Base-by-base conservation (phyloP, 2,797 vertebrate genomes). In the Gambusia yucatana region DNA sequence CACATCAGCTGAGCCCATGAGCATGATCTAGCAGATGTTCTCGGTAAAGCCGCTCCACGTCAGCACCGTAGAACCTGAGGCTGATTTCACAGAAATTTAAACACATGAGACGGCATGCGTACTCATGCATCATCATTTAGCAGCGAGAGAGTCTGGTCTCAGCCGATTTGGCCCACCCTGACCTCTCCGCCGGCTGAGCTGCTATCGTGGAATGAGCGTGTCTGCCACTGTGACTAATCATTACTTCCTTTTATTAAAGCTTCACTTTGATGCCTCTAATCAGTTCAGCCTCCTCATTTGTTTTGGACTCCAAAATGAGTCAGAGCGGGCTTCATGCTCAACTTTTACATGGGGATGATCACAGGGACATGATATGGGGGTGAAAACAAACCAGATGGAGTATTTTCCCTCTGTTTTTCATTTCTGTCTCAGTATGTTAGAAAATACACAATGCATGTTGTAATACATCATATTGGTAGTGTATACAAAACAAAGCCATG, bases 151-250 rank as follows among this genome's bases (percentile, higher is more conserved):
- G 86, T 91, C 90, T 87, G 73, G 79, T 91, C 76, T 79, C 73
- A 69, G 85, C 85, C 82, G 83, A 87, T 82, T 76, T 81, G 82
- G 81, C 89, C 82, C 80, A n/a, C 52, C 83, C 77, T 91, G 91
- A 92, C 92, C 90, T 83, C 70, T 78, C 73, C 59, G 25, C 81
- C 77, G 52, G 36, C 80, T 85, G 77, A 84, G 84, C 83, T 83
- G 87, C 70, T 89, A 82, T 79, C 70, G 57, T 76, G 82, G 80
- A 89, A 90, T 85, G 70, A 89, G 82, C 82, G 82, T n/a, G 73
- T 83, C 25, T 78, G 80, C 76, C 67, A 67, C 86, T 86, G 82
- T 90, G 91, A 91, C 91, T 91, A 90, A 93, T 89, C 87, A 85
- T 87, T 73, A 74, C 82, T 88, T 91, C 87, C 78, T 77, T 87